These are phyloP conservation scores for Chelonus insularis DNA, from an alignment of 1,140 invertebrate genomes.

Conservation along the genomic window DNA sequence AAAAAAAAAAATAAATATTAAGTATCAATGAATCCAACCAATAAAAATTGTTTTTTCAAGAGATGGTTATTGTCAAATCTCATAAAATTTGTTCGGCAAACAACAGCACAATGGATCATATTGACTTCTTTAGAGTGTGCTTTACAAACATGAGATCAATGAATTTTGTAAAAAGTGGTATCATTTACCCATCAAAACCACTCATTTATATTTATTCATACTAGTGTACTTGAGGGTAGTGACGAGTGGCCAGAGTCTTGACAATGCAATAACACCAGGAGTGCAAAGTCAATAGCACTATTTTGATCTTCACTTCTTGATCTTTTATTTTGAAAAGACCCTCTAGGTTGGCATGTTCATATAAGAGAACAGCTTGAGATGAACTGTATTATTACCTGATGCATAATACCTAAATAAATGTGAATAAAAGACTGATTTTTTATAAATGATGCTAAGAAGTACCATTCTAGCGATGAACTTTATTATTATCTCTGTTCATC, in stretches of 20 bases:
- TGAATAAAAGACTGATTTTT: too few relatives aligned
- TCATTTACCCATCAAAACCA: background rate
- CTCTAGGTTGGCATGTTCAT: slow-evolving; percentile 9
- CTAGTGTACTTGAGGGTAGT: background rate
- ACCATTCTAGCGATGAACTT: too few relatives aligned
- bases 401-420: too few relatives aligned
- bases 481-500: too few relatives aligned
- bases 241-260: background rate
- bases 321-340: slow-evolving; percentile 17
- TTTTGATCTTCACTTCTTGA: slow-evolving; percentile 1
- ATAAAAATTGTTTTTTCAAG: too few relatives aligned
- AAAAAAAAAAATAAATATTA: too few relatives aligned
- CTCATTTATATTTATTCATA: background rate
- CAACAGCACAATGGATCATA: too few relatives aligned
- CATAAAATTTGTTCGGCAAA: too few relatives aligned
- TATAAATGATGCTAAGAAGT: too few relatives aligned
- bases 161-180: background rate
- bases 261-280: background rate
- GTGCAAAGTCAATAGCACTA: slow-evolving; percentile 3
- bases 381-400: slow-evolving; percentile 3
- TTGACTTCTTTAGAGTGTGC: too few relatives aligned
- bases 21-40: too few relatives aligned
- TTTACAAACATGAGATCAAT: background rate
- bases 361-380: slow-evolving; percentile 8
- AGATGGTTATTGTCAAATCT: too few relatives aligned